phyloP scores from a whole-genome alignment of 2,888 invertebrate genomes.

The Andrena trimmerana region DNA sequence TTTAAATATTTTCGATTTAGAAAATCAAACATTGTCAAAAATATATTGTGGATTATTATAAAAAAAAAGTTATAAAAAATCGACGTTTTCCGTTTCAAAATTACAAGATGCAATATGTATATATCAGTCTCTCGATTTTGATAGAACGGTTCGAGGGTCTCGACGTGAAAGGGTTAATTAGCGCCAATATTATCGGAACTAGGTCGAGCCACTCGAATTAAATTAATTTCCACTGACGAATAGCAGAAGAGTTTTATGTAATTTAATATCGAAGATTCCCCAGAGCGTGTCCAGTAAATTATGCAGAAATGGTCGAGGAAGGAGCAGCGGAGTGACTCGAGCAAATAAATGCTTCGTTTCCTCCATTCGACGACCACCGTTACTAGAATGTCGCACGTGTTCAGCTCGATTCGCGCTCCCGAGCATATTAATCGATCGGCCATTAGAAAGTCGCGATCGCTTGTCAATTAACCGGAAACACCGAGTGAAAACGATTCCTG shows the following conservation, averaged over 20 bases:
- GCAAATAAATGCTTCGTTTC: slow-evolving; percentile 31
- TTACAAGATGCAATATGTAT: no score
- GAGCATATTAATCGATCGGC: slow-evolving; percentile 67
- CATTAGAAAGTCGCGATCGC: slow-evolving; percentile 79
- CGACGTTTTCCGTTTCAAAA: no score
- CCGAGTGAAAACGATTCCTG: slow-evolving; percentile 57
- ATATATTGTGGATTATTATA: no score
- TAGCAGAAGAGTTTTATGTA: not conserved
- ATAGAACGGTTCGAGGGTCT: no score
- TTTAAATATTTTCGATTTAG: no score
- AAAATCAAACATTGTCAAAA: no score
- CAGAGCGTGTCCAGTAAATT: not conserved
- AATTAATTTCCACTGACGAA: no score
- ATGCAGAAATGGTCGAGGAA: not conserved
- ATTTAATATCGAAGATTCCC: not conserved
- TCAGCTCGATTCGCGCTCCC: slow-evolving; percentile 24
- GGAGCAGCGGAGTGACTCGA: not conserved
- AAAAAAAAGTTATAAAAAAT: no score
- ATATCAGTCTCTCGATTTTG: no score
- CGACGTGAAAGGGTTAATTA: no score
- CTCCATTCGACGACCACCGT: not conserved
- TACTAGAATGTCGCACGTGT: slow-evolving; percentile 20
- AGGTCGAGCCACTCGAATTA: no score
- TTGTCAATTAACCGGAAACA: slow-evolving; percentile 73
- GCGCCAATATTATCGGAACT: no score